Percentiles rank a stretch among this genome's conserved stretches.
Conservation (phyloP, 2,888 invertebrate genomes). For the Drosophila kokeensis region DNA sequence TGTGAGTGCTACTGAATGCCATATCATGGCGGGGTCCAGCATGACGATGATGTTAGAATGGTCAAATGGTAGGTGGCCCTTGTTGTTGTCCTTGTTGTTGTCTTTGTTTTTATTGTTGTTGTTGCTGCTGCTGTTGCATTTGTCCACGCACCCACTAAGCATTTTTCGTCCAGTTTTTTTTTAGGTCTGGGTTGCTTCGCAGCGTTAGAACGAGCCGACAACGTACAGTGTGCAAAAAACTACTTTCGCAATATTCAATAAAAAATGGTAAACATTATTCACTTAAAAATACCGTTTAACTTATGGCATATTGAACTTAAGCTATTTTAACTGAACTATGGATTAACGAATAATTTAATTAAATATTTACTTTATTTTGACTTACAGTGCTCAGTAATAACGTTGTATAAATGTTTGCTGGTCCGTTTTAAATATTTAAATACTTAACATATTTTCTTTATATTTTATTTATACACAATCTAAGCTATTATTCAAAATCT, state of each 20-base stretch:
- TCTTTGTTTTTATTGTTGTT: not conserved
- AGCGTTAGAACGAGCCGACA: slow-evolving; percentile 29
- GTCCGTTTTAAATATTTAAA: not conserved
- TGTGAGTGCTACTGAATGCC: slow-evolving; percentile 70
- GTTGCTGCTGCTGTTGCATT: slow-evolving; percentile 48
- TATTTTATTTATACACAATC: not conserved
- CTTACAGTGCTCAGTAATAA: not conserved
- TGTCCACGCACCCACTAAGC: slow-evolving; percentile 66
- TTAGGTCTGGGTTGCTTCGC: slow-evolving; percentile 14
- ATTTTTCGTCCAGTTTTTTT: slow-evolving; percentile 51
- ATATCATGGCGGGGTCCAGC: slow-evolving; percentile 65
- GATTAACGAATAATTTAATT: not conserved
- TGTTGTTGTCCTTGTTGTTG: slow-evolving; percentile 28
- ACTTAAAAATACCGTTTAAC: not conserved
- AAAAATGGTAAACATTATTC: not conserved
- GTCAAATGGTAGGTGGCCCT: slow-evolving; percentile 41
- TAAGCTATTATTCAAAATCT: not conserved
- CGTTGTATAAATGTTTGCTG: not conserved
- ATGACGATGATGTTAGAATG: slow-evolving; percentile 45
- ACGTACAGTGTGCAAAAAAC: slow-evolving; percentile 10
- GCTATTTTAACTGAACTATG: not conserved
- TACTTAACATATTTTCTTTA: not conserved
- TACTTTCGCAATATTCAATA: not conserved
- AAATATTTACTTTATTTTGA: not conserved
- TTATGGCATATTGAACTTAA: not conserved